Evolutionary conservation across 2,888 invertebrate species (phyloP), one percentile per base, ranked within the genome.

Genomic region (Caenorhabditis sulstoni): DNA sequence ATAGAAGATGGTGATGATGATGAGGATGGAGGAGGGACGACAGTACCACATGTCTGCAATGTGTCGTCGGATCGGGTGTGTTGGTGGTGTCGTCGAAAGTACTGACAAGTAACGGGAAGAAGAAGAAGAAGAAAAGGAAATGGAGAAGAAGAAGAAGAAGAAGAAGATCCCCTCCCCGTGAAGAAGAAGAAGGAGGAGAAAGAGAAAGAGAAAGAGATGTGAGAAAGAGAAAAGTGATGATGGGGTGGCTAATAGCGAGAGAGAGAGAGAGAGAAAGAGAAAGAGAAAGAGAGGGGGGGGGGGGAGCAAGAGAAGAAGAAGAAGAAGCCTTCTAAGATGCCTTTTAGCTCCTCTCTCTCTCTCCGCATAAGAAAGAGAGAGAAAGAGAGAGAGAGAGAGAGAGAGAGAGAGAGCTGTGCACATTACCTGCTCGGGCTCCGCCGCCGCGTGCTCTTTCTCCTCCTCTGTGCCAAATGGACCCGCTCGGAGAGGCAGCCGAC

Each of bases 171-270:
- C 29, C 7, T 29, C 29, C 29, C 3, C 29, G 29, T 29, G 29
- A 29, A 29, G 22, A 22, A 49, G 22, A 22, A 14, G 49, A 22
- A 22, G 49, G 11, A 49, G 22, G 3, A 47, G 16, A 18, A 18
- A 16, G 47, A 16, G 18, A 16, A 47, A 8, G 47, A 16, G 47
- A 8, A 41, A 49, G 22, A 62, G 50, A 49, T 29, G 29, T 7
- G 29, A 29, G 29, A 29, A 29, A 29, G n/a, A n/a, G n/a, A n/a
- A n/a, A n/a, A 67, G 68, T 68, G 68, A 68, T 68, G 68, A 68
- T 68, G 68, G 68, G n/a, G n/a, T n/a, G n/a, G n/a, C 68, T 68
- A 68, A 68, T 68, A 68, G 68, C 59, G 58, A 67, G n/a, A n/a
- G n/a, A n/a, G n/a, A n/a, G n/a, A n/a, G n/a, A 35, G 49, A 58